These are phyloP conservation scores for Esox lucius DNA, from an alignment of 2,797 vertebrate species.

Conservation along the genomic window DNA sequence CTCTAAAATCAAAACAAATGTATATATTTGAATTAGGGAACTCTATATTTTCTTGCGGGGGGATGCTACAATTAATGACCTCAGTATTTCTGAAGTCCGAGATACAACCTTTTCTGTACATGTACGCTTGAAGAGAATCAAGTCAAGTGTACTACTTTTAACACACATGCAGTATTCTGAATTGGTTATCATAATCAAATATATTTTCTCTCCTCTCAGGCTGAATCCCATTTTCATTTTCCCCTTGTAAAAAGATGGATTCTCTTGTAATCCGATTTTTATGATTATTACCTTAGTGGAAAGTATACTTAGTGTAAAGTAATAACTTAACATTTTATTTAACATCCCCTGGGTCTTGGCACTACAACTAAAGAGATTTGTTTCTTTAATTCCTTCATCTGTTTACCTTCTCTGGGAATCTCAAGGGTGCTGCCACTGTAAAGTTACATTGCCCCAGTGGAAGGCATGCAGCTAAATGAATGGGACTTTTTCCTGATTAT, in stretches of 20 bases:
- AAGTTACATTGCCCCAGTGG: constrained; percentile 14
- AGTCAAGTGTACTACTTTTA: not conserved
- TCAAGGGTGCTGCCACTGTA: constrained; percentile 1
- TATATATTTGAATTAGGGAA: too few relatives aligned
- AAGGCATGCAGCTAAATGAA: constrained; percentile 2
- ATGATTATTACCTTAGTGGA: constrained; percentile 33
- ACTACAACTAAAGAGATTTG: constrained; percentile 19
- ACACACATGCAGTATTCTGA: constrained; percentile 13
- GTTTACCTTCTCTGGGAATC: constrained; percentile 15
- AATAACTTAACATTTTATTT: constrained; percentile 31
- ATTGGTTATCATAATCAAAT: constrained; percentile 26
- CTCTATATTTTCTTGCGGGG: too few relatives aligned
- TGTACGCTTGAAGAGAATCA: not conserved
- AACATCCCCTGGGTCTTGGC: constrained; percentile 28
- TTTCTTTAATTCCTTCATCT: constrained; percentile 4
- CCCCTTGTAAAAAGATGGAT: constrained; percentile 33
- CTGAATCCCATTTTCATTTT: constrained; percentile 25
- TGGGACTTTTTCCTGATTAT: constrained; percentile 4
- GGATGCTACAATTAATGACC: too few relatives aligned
- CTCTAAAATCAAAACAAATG: too few relatives aligned
- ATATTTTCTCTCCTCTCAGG: constrained; percentile 5
- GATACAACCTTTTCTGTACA: not conserved
- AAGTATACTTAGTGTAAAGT: constrained; percentile 28
- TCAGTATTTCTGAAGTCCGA: too few relatives aligned
- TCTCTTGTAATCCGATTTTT: constrained; percentile 28